phyloP scores from a whole-genome alignment of 2,797 vertebrate genomes.

The Tamandua tetradactyla region DNA sequence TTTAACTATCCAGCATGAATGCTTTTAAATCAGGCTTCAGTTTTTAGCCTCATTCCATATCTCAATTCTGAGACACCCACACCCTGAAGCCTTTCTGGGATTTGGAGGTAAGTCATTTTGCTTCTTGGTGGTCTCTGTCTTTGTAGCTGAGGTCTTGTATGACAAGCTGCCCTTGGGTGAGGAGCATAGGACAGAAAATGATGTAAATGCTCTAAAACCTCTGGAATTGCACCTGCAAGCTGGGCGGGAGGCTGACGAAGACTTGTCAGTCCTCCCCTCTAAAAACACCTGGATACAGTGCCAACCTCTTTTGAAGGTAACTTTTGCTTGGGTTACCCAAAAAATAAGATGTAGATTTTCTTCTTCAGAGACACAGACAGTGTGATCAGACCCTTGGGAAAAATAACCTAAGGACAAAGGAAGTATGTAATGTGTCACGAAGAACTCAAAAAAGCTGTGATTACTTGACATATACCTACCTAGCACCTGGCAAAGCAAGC shows the following conservation, averaged over 20 bases:
- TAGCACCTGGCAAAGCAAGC: background rate
- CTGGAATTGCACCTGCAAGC: accelerated
- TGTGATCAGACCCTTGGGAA: background rate
- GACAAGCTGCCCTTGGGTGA: background rate
- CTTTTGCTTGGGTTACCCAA: background rate
- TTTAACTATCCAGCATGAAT: background rate
- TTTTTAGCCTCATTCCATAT: accelerated
- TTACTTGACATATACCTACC: accelerated
- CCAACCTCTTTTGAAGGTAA: no score
- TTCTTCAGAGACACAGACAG: background rate
- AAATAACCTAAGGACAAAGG: background rate
- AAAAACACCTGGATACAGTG: background rate
- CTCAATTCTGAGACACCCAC: background rate
- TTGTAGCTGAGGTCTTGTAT: background rate
- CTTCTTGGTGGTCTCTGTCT: background rate
- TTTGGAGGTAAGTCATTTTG: background rate
- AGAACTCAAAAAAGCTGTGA: background rate
- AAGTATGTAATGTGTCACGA: background rate
- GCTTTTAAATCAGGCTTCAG: accelerated
- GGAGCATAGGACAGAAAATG: background rate
- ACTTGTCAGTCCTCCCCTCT: background rate
- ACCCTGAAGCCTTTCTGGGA: background rate
- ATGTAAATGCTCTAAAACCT: background rate
- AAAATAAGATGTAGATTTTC: background rate
- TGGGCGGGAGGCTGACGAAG: no score